Evolutionary conservation across 2,113 vertebrate species (phyloP).

Genomic region (Centropristis striata): DNA sequence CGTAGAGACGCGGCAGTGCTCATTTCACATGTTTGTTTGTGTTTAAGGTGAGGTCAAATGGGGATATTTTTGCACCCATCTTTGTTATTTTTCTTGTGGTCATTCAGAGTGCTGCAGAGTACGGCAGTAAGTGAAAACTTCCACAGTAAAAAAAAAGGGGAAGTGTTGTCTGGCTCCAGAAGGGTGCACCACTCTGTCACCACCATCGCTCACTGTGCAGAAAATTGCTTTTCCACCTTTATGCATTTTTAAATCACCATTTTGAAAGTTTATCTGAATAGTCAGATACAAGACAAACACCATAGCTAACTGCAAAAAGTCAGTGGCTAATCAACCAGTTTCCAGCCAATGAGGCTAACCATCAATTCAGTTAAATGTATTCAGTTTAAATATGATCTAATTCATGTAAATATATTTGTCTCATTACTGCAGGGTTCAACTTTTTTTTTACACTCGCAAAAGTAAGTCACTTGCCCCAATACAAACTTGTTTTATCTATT

Average conservation of each 20-base stretch:
- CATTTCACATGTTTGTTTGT: conserved; percentile 65
- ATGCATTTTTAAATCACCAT: no score
- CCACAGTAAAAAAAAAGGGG: neutral
- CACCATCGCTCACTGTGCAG: neutral
- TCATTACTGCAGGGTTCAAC: no score
- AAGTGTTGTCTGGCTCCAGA: conserved; percentile 24
- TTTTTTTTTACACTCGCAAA: no score
- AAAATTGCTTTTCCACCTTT: neutral
- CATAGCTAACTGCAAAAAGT: neutral
- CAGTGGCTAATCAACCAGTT: neutral
- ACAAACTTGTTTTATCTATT: no score
- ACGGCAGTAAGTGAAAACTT: conserved; percentile 45
- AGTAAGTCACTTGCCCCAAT: no score
- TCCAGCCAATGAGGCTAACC: neutral
- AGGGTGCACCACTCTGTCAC: neutral
- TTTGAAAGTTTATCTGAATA: conserved; percentile 8
- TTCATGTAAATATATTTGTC: neutral
- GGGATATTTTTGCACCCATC: conserved; percentile 59
- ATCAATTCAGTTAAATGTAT: neutral
- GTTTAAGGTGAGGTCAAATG: conserved; percentile 68
- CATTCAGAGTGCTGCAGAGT: conserved; percentile 21
- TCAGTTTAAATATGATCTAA: neutral
- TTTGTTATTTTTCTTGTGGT: conserved; percentile 69
- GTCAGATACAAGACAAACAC: neutral
- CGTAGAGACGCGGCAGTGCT: conserved; percentile 28